Evolutionary conservation across 2,888 invertebrate species (phyloP), one percentile per base, ranked within the genome.

Genomic region (Drosophila peninsularis): DNA sequence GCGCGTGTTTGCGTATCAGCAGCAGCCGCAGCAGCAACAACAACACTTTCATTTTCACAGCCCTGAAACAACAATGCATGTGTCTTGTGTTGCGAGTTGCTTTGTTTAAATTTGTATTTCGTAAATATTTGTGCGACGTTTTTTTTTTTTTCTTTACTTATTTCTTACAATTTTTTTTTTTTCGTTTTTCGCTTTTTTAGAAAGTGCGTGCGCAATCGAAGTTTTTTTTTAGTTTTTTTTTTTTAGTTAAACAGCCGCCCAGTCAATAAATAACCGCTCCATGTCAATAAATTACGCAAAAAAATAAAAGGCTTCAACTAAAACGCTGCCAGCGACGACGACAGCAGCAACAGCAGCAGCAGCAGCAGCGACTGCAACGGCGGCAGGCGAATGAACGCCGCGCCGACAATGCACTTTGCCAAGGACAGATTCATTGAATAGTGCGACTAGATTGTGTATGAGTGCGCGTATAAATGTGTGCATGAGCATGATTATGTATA

Each of bases 361-460:
- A 19, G 13, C 56, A 47, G 17, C 52, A 5, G 39, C 61, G 39
- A 24, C 30, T 19, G 14, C 47, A 21, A 30, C 63, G 17, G 14
- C 45, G 9, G 24, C 70, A 65, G 76, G 80, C 87, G 89, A 89
- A 86, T 87, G 85, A 89, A 87, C 89, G 85, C 55, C 42, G 64
- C 64, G 80, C 90, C 83, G 90, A 89, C 90, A 91, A 91, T 91
- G 91, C 90, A 91, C 90, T 91, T 91, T 90, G 83, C 89, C 90
- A 91, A 91, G 90, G 90, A 90, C 91, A 91, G 87, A 91, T 90
- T 90, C 91, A 91, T 91, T 91, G 90, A 91, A 91, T 90, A 90
- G 80, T 81, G 84, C 67, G 73, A 57, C 66, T 71, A 72, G 64
- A 42, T 68, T 71, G 65, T 39, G 52, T 60, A 36, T 42, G 53